Base-by-base conservation (phyloP, 2,888 invertebrate genomes). In the Caenorhabditis sulstoni region DNA sequence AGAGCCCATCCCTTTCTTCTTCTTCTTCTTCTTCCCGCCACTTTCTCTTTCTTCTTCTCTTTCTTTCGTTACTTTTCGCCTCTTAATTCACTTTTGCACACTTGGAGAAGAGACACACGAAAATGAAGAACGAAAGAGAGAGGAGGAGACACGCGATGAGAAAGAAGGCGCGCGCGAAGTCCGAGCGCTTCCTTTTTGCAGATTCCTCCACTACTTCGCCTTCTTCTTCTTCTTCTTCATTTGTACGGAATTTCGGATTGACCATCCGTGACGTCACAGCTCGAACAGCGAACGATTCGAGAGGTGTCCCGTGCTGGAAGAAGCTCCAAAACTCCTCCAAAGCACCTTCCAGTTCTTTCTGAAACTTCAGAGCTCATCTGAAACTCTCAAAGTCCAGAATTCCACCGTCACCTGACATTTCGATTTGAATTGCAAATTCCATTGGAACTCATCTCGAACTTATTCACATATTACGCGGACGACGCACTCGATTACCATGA, bases 21-120 rank as follows among this genome's bases (percentile, higher is more conserved):
- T 22, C 2, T 22, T 37, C 35, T 35, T 61, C 22, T 47, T 18
- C 49, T 20, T 41, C 49, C 22, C n/a, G 20, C 20, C 37, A 11
- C 39, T 37, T 55, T 47, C 5, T 35, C 18, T 8, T 18, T 39
- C 18, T 57, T 39, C 37, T 18, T 41, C 20, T 12, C 18, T 12
- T 55, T 53, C 52, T 39, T 49, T 66, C 57, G 57, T 58, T 45
- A 61, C 62, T 71, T 71, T 64, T 71, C 64, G 62, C 71, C 64
- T 71, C 62, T 71, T 71, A 71, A 71, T 71, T 71, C 71, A 71
- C 62, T 71, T 67, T 65, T 71, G 59, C 61, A 41, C 58, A 58
- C 20, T 45, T 41, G 37, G 50, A 12, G 29, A 29, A 29, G 23
- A 29, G 16, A 16, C 35, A 64, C 20, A 39, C 20, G 35, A 35